Conservation (phyloP, 2,888 invertebrate species). For the Clistopyga incitator region DNA sequence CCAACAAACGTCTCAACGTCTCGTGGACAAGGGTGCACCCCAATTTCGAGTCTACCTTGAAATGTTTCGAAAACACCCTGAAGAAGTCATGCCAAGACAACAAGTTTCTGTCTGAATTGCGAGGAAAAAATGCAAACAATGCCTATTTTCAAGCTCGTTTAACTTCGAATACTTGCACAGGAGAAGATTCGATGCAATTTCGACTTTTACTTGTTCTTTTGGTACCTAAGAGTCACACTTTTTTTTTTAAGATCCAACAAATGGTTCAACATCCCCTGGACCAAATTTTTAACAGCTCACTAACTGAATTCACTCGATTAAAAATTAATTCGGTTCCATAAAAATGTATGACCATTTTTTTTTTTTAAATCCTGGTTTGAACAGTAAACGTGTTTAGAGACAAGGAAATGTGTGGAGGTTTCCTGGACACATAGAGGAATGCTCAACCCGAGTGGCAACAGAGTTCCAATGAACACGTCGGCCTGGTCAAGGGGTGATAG, state of each 20-base stretch:
- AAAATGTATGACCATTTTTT: background rate
- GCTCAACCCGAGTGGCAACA: background rate
- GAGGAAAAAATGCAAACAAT: background rate
- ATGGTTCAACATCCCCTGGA: conserved; percentile 32
- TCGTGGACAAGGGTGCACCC: conserved; percentile 30
- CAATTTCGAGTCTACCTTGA: conserved; percentile 30
- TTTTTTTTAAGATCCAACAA: conserved; percentile 43
- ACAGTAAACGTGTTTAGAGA: background rate
- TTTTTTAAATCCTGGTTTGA: conserved; percentile 13
- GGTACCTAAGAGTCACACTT: conserved; percentile 32
- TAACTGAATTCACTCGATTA: background rate
- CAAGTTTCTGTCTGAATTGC: background rate
- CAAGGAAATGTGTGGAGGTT: conserved; percentile 42
- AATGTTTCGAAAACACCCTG: conserved; percentile 31
- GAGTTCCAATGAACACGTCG: conserved; percentile 40
- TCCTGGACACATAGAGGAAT: conserved; percentile 57
- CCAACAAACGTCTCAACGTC: conserved; percentile 30
- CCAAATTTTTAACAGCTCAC: background rate
- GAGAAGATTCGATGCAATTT: background rate
- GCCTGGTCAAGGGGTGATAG: conserved; percentile 79
- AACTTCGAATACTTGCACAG: background rate
- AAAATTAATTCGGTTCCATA: background rate
- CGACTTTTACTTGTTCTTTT: conserved; percentile 60
- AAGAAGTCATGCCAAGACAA: conserved; percentile 13
- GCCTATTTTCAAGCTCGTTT: background rate